These are phyloP conservation scores for Tylochromis polylepis DNA, from an alignment of 2,113 vertebrate genomes.

Conservation along the genomic window DNA sequence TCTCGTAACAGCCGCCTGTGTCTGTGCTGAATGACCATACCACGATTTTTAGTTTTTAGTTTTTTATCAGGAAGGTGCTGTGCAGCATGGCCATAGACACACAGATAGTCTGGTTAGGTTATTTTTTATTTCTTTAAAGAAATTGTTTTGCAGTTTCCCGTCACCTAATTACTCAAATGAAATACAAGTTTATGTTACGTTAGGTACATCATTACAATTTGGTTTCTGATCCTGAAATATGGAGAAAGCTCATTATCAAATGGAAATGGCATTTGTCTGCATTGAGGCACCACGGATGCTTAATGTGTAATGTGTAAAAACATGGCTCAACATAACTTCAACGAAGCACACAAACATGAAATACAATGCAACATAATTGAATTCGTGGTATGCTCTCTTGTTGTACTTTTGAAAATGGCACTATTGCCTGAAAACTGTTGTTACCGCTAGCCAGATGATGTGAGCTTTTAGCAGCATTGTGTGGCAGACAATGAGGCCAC, in stretches of 20 bases:
- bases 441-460: constrained; percentile 65
- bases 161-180: neutral
- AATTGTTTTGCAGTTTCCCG: neutral
- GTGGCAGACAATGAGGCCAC: constrained; percentile 41
- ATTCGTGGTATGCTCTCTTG: neutral
- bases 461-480: constrained; percentile 57
- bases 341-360: neutral
- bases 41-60: neutral
- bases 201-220: neutral
- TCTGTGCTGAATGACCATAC: neutral
- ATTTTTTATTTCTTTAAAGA: neutral
- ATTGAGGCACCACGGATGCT: neutral
- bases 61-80: neutral
- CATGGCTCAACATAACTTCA: neutral
- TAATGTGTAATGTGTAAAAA: neutral
- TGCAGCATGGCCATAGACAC: neutral
- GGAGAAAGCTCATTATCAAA: constrained; percentile 15
- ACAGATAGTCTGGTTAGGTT: neutral
- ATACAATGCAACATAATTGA: constrained; percentile 6
- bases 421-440: constrained; percentile 41
- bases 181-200: neutral
- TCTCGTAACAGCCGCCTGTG: neutral
- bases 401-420: constrained; percentile 15
- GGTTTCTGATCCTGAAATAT: neutral
- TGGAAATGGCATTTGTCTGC: neutral